Base-by-base conservation (phyloP, 2,113 vertebrate species). In the Tragelaphus imberbis region DNA sequence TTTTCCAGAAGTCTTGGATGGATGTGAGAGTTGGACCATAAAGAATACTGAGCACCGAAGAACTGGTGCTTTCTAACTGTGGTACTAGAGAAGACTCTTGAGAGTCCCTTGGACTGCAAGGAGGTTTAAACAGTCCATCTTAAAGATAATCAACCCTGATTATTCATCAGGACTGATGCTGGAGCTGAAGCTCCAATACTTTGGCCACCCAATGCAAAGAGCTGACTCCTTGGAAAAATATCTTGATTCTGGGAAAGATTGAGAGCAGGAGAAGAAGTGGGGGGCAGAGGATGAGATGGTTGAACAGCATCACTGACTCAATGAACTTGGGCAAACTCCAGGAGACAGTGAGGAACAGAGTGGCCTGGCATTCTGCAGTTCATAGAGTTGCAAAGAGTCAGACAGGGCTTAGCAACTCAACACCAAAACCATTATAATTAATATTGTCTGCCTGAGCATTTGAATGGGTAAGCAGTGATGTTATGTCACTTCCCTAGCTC, bases 31-130 rank as follows among this genome's bases (percentile, higher is more conserved):
- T 2, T 68, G 63, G 63, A 68, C 63, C 63, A 17, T 68, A 68
- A 68, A 19, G 33, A 68, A 68, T 16, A n/a, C 63, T 68, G 63
- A 68, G 63, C 0, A 0, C 63, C 2, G 2, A 68, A 68, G 33
- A n/a, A n/a, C 63, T n/a, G 63, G 16, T 5, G 7, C 33, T n/a
- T n/a, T 68, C 16, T 68, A 68, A n/a, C 9, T 68, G 63, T 68
- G 63, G 63, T 68, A 19, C 63, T 68, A 8, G 63, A 19, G 8
- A 68, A 65, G 63, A n/a, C 33, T n/a, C 63, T n/a, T 68, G 63
- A 68, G 63, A 68, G 63, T n/a, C 16, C 63, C 63, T 68, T 68
- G 33, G 63, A 65, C 63, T n/a, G 30, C 30, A 65, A 33, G 63
- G 63, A 68, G 65, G n/a, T 68, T 68, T 68, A n/a, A n/a, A 68